Evolutionary conservation across 1,140 invertebrate genomes (phyloP).

Genomic region (Rhopalosiphum padi): DNA sequence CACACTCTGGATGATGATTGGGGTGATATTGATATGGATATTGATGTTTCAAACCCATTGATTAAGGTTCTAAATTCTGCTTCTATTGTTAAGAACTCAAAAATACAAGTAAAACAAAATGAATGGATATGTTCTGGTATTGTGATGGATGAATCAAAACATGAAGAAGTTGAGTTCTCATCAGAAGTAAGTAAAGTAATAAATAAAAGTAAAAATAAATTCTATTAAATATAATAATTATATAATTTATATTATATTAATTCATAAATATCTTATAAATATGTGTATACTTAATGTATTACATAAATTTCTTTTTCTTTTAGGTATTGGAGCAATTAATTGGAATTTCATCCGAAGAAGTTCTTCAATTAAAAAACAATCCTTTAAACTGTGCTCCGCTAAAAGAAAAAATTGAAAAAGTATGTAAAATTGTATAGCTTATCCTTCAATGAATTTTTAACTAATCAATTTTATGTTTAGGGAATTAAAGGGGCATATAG

Average conservation of each 20-base stretch:
- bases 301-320: background rate
- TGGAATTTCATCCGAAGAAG: constrained; percentile 39
- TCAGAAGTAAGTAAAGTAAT: constrained; percentile 31
- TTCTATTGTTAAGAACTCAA: constrained; percentile 29
- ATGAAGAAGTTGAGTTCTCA: constrained; percentile 44
- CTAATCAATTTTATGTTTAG: background rate
- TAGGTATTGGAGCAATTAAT: constrained; percentile 48
- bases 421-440: background rate
- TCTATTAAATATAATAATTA: background rate
- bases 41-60: background rate
- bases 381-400: background rate
- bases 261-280: background rate
- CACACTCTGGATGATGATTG: background rate
- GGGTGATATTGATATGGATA: background rate
- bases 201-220: background rate
- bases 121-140: constrained; percentile 50
- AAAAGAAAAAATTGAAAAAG: constrained; percentile 57
- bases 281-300: background rate
- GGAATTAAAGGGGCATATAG: constrained; percentile 47
- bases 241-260: background rate
- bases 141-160: background rate
- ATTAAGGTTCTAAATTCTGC: constrained; percentile 20
- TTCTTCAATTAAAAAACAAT: constrained; percentile 27
- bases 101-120: constrained; percentile 56
- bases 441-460: background rate